A percentile compares a stretch with the other conserved stretches of the same genome.
Conservation (phyloP, 2,797 vertebrate genomes). For the Prionace glauca region DNA sequence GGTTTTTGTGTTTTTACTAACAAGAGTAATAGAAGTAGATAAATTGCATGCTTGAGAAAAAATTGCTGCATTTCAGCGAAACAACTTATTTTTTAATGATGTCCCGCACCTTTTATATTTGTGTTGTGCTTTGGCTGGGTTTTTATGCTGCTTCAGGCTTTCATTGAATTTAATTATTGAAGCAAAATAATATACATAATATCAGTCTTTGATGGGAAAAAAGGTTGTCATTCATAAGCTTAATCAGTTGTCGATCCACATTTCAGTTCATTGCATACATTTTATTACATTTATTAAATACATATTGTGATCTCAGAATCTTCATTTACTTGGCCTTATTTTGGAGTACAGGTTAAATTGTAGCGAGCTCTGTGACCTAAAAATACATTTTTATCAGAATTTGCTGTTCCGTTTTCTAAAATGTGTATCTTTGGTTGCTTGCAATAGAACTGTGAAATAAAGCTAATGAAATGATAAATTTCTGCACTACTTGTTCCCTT, state of each 20-base stretch:
- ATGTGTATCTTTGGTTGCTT: neutral
- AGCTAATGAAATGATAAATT: neutral
- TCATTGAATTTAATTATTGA: slow-evolving; percentile 39
- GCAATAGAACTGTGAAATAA: neutral
- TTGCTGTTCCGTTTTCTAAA: neutral
- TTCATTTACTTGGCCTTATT: neutral
- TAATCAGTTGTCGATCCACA: slow-evolving; percentile 33
- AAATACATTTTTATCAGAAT: slow-evolving; percentile 20
- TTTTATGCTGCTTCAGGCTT: slow-evolving; percentile 33
- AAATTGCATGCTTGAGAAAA: slow-evolving; percentile 26
- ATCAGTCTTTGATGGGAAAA: slow-evolving; percentile 27
- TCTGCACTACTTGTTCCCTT: neutral
- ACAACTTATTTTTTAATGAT: neutral
- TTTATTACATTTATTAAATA: slow-evolving; percentile 27
- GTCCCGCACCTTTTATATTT: neutral
- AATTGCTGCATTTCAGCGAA: slow-evolving; percentile 13
- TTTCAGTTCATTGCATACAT: slow-evolving; percentile 30
- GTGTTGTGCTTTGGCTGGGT: neutral
- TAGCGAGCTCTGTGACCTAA: neutral
- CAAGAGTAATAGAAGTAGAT: neutral
- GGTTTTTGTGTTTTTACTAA: neutral
- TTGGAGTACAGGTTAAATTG: slow-evolving; percentile 12
- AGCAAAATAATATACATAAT: slow-evolving; percentile 37
- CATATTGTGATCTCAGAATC: slow-evolving; percentile 27
- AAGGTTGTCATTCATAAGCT: slow-evolving; percentile 33